Evolutionary conservation across 2,888 invertebrate genomes (phyloP), one percentile per base, ranked within the genome.

Genomic region (Ellobium chinense): DNA sequence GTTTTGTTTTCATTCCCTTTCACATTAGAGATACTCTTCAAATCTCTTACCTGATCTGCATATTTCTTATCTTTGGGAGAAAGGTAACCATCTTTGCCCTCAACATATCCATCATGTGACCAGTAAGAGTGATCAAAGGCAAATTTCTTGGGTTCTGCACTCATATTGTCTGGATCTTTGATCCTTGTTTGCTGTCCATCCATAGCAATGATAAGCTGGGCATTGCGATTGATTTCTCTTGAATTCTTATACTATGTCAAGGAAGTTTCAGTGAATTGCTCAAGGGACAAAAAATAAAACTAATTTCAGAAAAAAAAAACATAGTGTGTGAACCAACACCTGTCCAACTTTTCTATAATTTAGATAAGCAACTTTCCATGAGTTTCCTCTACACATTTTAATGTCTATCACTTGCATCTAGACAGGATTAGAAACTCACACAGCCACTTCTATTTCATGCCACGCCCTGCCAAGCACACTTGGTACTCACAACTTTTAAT

Each of bases 91-190:
- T 90, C 88, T 5, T 80, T 56, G 12, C 83, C 68, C 68, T 91
- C 91, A 29, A 74, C 88, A 83, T 83, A 92, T 0, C 88, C 89
- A 84, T 91, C 91, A 87, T 92, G 92, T 73, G 92, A 92, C 92
- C 92, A 92, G 86, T 92, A 92, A 0, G 91, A 92, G 72, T 86
- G 89, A 74, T 92, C 92, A 86, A 91, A 92, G 7, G 90, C 85
- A 87, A 92, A 92, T 39, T 84, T 81, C 69, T 88, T 87, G 24
- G 89, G 88, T 34, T 88, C 89, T 18, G 82, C 85, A 24, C 80
- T 87, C 66, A 84, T 76, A 46, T 91, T 86, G 21, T 89, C 88
- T 1, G 92, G 92, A 75, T 92, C 88, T 66, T 85, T 86, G 54
- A 92, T 91, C 34, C 84, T 83, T 5, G 92, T 92, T 2, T 87